phyloP scores from a whole-genome alignment of 2,888 invertebrate species.

The Acronicta alni region DNA sequence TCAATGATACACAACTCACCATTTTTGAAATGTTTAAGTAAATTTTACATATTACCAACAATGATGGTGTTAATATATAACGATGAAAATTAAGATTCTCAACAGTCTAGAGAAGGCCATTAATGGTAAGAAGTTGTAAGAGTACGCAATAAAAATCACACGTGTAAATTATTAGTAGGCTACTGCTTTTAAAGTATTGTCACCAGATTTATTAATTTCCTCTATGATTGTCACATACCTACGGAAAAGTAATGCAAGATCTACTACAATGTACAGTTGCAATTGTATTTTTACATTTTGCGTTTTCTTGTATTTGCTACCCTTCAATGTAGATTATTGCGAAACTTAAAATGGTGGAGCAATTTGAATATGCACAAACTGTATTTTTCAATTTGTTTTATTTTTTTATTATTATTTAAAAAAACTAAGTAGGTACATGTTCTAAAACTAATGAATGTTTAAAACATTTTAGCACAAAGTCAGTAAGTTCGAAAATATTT shows the following conservation, averaged over 20 bases:
- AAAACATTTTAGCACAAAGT: not conserved
- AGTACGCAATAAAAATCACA: slow-evolving; percentile 43
- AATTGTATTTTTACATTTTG: not conserved
- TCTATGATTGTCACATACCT: too few relatives aligned
- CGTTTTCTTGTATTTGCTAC: not conserved
- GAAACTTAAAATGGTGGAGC: slow-evolving; percentile 68
- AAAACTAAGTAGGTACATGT: not conserved
- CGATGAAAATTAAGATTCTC: not conserved
- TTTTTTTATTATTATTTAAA: too few relatives aligned
- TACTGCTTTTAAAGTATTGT: not conserved
- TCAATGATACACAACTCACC: too few relatives aligned
- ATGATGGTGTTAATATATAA: not conserved
- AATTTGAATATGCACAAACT: slow-evolving; percentile 33
- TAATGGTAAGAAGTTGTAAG: not conserved
- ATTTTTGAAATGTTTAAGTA: too few relatives aligned
- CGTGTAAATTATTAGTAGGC: slow-evolving; percentile 33
- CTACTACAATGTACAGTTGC: not conserved
- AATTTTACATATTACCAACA: too few relatives aligned
- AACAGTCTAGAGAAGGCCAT: not conserved
- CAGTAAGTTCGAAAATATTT: not conserved
- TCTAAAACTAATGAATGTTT: not conserved
- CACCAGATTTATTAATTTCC: too few relatives aligned
- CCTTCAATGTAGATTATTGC: slow-evolving; percentile 28
- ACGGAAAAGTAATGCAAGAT: not conserved
- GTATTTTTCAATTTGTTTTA: not conserved